phyloP scores from a whole-genome alignment of 1,140 invertebrate species.

The Eulimnadia texana region DNA sequence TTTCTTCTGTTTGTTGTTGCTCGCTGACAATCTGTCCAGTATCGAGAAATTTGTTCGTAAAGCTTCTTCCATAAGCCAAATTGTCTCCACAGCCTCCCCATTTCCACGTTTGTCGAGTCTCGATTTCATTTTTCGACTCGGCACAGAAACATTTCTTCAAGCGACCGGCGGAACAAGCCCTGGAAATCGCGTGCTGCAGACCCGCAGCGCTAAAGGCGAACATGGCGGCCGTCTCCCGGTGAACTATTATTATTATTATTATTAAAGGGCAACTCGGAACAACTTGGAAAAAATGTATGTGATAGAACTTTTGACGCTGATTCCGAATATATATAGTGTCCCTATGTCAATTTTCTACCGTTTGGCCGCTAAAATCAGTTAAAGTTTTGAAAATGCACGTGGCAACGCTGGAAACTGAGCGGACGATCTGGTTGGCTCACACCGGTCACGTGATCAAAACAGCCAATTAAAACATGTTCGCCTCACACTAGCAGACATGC shows the following conservation, averaged over 20 bases:
- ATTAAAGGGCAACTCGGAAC: background rate
- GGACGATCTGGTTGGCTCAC: no score
- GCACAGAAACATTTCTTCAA: conserved; percentile 67
- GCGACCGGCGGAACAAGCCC: conserved; percentile 69
- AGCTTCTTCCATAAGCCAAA: conserved; percentile 64
- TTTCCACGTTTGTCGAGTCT: conserved; percentile 43
- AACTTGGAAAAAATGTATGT: no score
- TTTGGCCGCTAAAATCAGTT: no score
- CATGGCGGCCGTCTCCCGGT: conserved; percentile 75
- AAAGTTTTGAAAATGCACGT: no score
- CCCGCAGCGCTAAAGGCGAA: conserved; percentile 75
- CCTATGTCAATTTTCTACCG: no score
- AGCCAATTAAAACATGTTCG: no score
- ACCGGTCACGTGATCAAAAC: no score
- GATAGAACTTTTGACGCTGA: no score
- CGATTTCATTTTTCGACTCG: conserved; percentile 31
- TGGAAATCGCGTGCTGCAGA: conserved; percentile 64
- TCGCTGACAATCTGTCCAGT: background rate
- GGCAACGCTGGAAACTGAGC: no score
- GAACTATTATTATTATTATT: conserved; percentile 42
- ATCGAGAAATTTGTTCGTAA: conserved; percentile 60
- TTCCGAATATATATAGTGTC: no score
- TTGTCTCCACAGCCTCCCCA: conserved; percentile 88
- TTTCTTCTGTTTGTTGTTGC: background rate
- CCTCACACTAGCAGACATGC: no score